Evolutionary conservation across 2,888 invertebrate genomes (phyloP).

Genomic region (Trisateles emortualis): DNA sequence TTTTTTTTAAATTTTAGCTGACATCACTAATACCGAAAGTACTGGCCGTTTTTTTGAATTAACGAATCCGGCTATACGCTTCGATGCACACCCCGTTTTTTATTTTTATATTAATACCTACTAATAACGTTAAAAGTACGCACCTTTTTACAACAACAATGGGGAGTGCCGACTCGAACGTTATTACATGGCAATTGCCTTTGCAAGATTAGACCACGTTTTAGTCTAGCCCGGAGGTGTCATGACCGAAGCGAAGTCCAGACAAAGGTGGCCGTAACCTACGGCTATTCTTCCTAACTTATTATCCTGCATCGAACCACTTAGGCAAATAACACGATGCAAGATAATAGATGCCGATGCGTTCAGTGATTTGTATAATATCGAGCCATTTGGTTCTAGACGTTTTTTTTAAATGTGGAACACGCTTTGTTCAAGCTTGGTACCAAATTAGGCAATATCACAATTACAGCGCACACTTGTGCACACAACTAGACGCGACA

Average conservation of each 20-base stretch:
- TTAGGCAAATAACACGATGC: constrained; percentile 71
- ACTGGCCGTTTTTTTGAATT: constrained; percentile 34
- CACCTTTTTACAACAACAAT: constrained; percentile 25
- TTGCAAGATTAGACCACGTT: constrained; percentile 58
- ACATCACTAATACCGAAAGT: constrained; percentile 33
- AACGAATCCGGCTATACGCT: constrained; percentile 48
- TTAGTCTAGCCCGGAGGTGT: constrained; percentile 65
- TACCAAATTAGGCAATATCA: constrained; percentile 71
- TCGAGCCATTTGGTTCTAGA: constrained; percentile 28
- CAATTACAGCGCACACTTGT: constrained; percentile 69
- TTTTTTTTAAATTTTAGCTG: constrained; percentile 24
- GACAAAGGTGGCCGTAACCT: constrained; percentile 61
- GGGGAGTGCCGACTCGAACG: constrained; percentile 27
- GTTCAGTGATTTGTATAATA: constrained; percentile 53
- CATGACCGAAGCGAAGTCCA: constrained; percentile 55
- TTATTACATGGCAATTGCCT: constrained; percentile 55
- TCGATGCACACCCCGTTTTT: constrained; percentile 60
- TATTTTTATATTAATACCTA: constrained; percentile 25
- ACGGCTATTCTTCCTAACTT: constrained; percentile 64
- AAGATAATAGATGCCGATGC: constrained; percentile 57
- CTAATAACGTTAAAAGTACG: constrained; percentile 21
- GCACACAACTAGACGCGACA: constrained; percentile 63
- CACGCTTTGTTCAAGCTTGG: constrained; percentile 34
- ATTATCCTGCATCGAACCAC: constrained; percentile 64
- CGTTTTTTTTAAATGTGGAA: constrained; percentile 38